Conservation (phyloP, 2,888 invertebrate species). For the Scelioninae gen. 2 region DNA sequence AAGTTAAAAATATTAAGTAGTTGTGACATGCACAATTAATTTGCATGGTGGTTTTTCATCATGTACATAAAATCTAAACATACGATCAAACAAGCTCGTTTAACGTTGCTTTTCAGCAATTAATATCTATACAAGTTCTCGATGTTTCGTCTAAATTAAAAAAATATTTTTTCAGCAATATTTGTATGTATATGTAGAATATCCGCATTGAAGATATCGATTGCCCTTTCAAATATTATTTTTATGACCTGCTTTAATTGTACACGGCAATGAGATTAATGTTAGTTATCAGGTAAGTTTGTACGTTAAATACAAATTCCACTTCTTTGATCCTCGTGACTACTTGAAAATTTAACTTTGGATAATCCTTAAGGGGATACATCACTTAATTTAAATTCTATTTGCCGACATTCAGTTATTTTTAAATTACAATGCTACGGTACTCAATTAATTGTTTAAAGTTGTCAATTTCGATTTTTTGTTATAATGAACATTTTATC, state of each 20-base stretch:
- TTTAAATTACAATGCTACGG: no score
- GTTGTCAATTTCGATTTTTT: no score
- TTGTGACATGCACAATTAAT: no score
- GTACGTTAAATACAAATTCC: conserved; percentile 43
- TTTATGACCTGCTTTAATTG: conserved; percentile 19
- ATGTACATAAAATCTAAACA: neutral
- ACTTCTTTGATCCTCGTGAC: conserved; percentile 10
- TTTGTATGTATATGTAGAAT: conserved; percentile 44
- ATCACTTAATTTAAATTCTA: no score
- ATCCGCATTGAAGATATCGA: conserved; percentile 18
- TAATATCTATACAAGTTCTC: conserved; percentile 42
- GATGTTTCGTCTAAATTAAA: conserved; percentile 50
- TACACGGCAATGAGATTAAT: conserved; percentile 26
- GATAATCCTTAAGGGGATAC: conserved; percentile 38
- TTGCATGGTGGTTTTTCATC: no score
- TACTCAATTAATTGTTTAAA: no score
- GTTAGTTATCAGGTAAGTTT: conserved; percentile 44
- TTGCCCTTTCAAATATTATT: conserved; percentile 28
- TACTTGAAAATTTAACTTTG: conserved; percentile 1
- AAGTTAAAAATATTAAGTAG: no score
- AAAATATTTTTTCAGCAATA: conserved; percentile 52
- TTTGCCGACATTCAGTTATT: no score
- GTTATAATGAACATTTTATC: no score
- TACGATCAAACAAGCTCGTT: conserved; percentile 18
- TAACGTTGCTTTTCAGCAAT: conserved; percentile 12